Evolutionary conservation across 2,888 invertebrate species (phyloP).

Genomic region (Cephus sareptanus): DNA sequence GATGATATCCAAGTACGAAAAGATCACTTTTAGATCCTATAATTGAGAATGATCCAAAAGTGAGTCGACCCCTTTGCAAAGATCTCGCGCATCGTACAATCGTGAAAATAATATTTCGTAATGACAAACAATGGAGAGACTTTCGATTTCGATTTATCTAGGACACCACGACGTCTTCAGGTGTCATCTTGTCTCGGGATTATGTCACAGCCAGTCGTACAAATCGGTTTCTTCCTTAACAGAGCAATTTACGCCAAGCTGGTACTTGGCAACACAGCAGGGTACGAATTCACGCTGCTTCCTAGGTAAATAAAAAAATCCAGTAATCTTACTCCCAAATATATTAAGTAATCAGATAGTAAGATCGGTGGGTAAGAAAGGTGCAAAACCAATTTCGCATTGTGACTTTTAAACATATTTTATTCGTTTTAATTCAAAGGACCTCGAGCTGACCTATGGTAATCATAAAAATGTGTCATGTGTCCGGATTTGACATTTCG

Average conservation of each 20-base stretch:
- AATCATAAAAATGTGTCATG: background rate
- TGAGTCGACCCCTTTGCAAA: background rate
- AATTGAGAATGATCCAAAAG: background rate
- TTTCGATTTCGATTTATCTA: slow-evolving; percentile 4
- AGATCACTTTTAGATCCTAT: background rate
- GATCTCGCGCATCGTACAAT: background rate
- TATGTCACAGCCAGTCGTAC: background rate
- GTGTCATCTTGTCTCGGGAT: background rate
- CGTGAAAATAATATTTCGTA: background rate
- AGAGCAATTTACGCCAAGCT: background rate
- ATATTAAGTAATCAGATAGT: too few species aligned
- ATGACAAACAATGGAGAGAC: background rate
- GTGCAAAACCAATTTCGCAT: too few species aligned
- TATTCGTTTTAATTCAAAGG: too few species aligned
- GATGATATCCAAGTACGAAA: background rate
- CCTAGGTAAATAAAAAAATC: background rate
- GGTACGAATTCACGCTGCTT: background rate
- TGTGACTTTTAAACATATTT: too few species aligned
- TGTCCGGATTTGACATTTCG: background rate
- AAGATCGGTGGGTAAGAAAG: too few species aligned
- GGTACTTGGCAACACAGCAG: background rate
- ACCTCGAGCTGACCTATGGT: background rate
- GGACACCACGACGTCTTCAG: background rate
- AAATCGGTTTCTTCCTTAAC: background rate
- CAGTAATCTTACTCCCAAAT: too few species aligned